Base-by-base conservation (phyloP, 2,888 invertebrate genomes). In the Leucophora obtusa region DNA sequence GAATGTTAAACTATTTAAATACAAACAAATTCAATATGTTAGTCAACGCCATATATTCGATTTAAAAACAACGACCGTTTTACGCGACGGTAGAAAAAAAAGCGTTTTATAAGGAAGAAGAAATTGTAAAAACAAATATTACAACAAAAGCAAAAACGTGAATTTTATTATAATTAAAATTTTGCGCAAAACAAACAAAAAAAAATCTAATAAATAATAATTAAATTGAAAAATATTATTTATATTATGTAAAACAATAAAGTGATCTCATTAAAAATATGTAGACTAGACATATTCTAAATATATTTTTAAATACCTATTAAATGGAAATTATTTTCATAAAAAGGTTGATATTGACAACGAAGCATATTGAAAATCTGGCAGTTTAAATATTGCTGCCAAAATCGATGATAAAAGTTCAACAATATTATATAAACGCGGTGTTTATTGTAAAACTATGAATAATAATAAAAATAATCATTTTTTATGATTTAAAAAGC, bases 21-120 rank as follows among this genome's bases (percentile, higher is more conserved):
- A 56, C 28, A 28, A 24, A 3, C 18, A 60, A 24, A 66, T 35
- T 38, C 8, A 60, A 66, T 62, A 51, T 2, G 51, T 17, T 47
- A 86, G 86, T 86, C 82, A 81, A 82, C 72, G 78, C 80, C 70
- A 83, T 71, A 60, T 82, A 83, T 84, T 84, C 85, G 86, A 85
- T 81, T 82, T 81, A 84, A 77, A 81, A 73, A 58, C 76, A 84
- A 84, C 84, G 85, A 84, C 84, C 85, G 84, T 85, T 83, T 80
- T 75, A 68, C 83, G 84, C 84, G 83, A 82, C 84, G 84, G 83
- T 75, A 75, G 81, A 83, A 83, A 77, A n/a, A 75, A 81, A 56
- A 56, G 73, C 83, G 83, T 72, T 51, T 28, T 62, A 51, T 17
- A 63, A 68, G 62, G 58, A 70, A 70, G 50, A 70, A 58, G 66